A percentile compares a stretch with the other conserved stretches of the same genome.
Evolutionary conservation across 2,113 vertebrate species (phyloP).

Genomic region (Tupaia chinensis): DNA sequence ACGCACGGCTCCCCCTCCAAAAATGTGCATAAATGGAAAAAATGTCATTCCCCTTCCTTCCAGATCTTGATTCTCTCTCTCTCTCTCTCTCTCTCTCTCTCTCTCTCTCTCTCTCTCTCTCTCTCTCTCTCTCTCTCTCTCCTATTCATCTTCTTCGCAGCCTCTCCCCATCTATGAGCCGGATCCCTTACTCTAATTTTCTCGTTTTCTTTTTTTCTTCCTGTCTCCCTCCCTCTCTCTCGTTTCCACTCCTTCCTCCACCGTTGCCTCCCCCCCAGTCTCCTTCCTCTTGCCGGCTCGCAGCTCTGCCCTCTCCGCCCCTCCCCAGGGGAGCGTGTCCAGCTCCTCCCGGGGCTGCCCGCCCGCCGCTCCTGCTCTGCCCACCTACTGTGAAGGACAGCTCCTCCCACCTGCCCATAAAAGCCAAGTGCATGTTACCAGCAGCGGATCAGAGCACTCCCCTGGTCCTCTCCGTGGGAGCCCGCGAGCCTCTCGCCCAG

Average conservation of each 20-base stretch:
- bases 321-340: conserved; percentile 79
- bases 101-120: background rate
- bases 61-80: background rate
- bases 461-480: conserved; percentile 87
- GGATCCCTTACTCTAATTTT: background rate
- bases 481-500: conserved; percentile 87
- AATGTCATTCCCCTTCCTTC: background rate
- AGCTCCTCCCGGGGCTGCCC: conserved; percentile 84
- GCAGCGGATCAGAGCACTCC: conserved; percentile 90
- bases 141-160: background rate
- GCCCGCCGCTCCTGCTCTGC: conserved; percentile 83
- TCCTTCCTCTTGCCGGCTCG: conserved; percentile 31
- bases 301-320: conserved; percentile 62
- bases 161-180: background rate
- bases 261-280: background rate
- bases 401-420: conserved; percentile 98
- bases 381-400: conserved; percentile 91
- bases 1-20: background rate
- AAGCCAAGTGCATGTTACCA: conserved; percentile 93
- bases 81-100: background rate
- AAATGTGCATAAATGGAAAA: background rate
- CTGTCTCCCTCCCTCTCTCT: background rate
- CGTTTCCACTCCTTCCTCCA: background rate
- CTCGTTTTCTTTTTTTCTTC: background rate
- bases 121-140: background rate